Evolutionary conservation across 1,140 invertebrate species (phyloP).

Genomic region (Leptonema lineaticorne): DNA sequence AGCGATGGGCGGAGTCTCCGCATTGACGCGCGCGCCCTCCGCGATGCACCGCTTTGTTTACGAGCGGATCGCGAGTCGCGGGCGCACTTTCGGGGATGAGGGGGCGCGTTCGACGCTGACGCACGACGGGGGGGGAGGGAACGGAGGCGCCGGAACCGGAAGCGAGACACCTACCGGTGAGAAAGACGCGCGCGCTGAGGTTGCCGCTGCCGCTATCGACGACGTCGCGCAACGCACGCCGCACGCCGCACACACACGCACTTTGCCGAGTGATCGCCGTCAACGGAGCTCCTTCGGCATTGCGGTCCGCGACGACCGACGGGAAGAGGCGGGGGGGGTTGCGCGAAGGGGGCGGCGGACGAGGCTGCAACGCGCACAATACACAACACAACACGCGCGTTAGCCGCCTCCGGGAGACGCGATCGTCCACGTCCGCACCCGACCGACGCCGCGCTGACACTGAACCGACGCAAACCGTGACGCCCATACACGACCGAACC

Average conservation of each 20-base stretch:
- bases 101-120: not conserved
- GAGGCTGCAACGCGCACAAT: not conserved
- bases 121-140: not conserved
- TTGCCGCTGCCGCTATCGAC: not conserved
- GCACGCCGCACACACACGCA: not conserved
- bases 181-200: not conserved
- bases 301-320: not conserved
- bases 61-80: not conserved
- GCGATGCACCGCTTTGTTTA: slow-evolving; percentile 1
- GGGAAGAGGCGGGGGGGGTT: not conserved
- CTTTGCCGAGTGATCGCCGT: not conserved
- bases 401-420: no score
- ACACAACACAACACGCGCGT: not conserved
- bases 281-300: not conserved
- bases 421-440: slow-evolving; percentile 4
- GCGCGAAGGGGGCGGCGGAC: not conserved
- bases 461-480: not conserved
- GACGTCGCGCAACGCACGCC: not conserved
- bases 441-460: slow-evolving; percentile 9
- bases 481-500: not conserved
- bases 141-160: not conserved
- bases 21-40: not conserved
- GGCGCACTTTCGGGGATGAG: no score
- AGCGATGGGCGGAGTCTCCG: not conserved
- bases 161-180: not conserved